Base-by-base conservation (phyloP, 2,888 invertebrate genomes). In the Arge pagana region DNA sequence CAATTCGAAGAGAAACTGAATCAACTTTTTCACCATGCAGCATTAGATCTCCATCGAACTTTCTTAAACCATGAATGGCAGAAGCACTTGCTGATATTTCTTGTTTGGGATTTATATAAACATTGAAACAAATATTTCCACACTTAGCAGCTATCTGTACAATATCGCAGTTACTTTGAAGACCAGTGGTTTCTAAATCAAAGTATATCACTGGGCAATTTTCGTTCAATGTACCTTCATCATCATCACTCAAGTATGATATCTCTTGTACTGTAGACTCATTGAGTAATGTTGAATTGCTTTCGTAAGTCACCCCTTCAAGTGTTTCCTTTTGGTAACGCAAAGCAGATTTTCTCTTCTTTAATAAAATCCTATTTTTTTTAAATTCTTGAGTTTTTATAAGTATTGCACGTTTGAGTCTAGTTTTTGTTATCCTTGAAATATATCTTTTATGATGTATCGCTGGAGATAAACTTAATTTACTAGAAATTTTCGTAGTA, bases 151-250 rank as follows among this genome's bases (percentile, higher is more conserved):
- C 53, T 21, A 59, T 55, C 40, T 59, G 57, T 10, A 57, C 42
- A 30, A 59, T 56, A 37, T 55, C 50, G 19, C 52, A 43, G 48
- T 51, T 36, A 10, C 13, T 18, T 11, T 28, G 24, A 16, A 55
- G 36, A 21, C 50, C 48, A n/a, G 45, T 39, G 18, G 55, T 57
- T 28, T 59, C 56, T n/a, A 59, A 24, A 37, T 57, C 54, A 8
- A 58, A 54, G 48, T 31, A 18, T 18, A 26, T 15, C 11, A 19
- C 36, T 15, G 28, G 39, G 4, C 21, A 37, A 40, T 48, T 18
- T 23, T 40, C 48, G 24, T 39, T 18, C 15, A 6, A 6, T 7
- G 8, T 21, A 39, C 11, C 16, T 19, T 48, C 48, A 33, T 31
- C 41, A 6, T 30, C 18, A 24, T 15, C 23, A 37, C n/a, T n/a